Conservation (phyloP, 2,888 invertebrate genomes). For the Ernsta delagoae region DNA sequence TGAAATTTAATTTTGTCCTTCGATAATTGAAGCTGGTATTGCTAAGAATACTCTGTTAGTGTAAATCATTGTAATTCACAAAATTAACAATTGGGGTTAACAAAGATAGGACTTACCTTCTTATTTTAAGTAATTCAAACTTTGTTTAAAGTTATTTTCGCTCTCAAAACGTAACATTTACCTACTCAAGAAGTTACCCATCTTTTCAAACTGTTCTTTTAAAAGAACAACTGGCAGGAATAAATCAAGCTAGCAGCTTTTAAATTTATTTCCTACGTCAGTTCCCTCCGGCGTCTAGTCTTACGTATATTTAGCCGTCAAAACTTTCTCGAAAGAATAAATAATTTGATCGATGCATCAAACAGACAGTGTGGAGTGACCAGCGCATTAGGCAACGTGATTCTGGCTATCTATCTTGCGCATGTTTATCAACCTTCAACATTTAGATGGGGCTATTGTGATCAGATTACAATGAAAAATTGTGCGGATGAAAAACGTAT, state of each 20-base stretch:
- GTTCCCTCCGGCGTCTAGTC: not conserved
- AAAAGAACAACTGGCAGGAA: too few species aligned
- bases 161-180: too few species aligned
- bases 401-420: constrained; percentile 23
- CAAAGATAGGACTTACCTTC: too few species aligned
- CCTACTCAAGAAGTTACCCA: too few species aligned
- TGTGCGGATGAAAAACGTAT: not conserved
- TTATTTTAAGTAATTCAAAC: too few species aligned
- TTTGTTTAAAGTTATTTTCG: too few species aligned
- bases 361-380: constrained; percentile 13
- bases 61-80: too few species aligned
- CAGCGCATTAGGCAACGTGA: constrained; percentile 27
- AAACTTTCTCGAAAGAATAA: constrained; percentile 9
- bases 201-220: too few species aligned
- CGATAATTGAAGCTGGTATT: too few species aligned
- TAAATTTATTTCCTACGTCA: not conserved
- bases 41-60: too few species aligned
- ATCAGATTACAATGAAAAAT: constrained; percentile 7
- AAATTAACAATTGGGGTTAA: too few species aligned
- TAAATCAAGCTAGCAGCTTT: not conserved
- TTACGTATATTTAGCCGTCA: not conserved
- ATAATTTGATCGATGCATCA: constrained; percentile 18
- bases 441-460: constrained; percentile 9
- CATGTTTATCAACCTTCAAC: constrained; percentile 21
- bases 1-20: too few species aligned